Percentiles rank a stretch among this genome's conserved stretches.
These are phyloP conservation scores for Folsomia manolachei DNA, from an alignment of 2,888 invertebrate species.

Conservation along the genomic window DNA sequence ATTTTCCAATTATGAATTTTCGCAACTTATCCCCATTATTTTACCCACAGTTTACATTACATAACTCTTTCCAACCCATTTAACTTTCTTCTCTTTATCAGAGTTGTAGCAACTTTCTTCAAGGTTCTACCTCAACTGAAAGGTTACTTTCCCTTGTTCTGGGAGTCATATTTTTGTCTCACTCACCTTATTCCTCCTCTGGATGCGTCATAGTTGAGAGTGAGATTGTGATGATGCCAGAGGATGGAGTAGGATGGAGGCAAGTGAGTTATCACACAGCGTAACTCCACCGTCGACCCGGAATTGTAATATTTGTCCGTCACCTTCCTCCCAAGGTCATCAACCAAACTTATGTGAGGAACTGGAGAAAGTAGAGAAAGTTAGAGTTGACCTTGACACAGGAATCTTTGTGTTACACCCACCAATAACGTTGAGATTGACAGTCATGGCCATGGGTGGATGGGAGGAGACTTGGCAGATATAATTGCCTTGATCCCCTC, in stretches of 20 bases:
- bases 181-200: constrained; percentile 74
- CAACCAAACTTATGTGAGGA: constrained; percentile 76
- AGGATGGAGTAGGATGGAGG: constrained; percentile 72
- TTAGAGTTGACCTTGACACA: too few species aligned
- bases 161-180: neutral
- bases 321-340: constrained; percentile 71
- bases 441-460: constrained; percentile 51
- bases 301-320: constrained; percentile 79
- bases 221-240: constrained; percentile 73
- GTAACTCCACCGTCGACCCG: constrained; percentile 76
- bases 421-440: constrained; percentile 55
- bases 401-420: constrained; percentile 21
- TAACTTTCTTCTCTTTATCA: neutral
- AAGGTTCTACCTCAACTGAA: neutral
- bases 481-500: constrained; percentile 55
- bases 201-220: constrained; percentile 74
- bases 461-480: constrained; percentile 52
- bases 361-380: too few species aligned
- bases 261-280: constrained; percentile 76
- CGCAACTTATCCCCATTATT: too few species aligned
- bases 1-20: neutral
- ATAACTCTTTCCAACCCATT: neutral
- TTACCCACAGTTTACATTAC: too few species aligned
- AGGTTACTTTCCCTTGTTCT: neutral
- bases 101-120: too few species aligned